Conservation (phyloP, 2,113 vertebrate species). For the Paratilapia polleni region DNA sequence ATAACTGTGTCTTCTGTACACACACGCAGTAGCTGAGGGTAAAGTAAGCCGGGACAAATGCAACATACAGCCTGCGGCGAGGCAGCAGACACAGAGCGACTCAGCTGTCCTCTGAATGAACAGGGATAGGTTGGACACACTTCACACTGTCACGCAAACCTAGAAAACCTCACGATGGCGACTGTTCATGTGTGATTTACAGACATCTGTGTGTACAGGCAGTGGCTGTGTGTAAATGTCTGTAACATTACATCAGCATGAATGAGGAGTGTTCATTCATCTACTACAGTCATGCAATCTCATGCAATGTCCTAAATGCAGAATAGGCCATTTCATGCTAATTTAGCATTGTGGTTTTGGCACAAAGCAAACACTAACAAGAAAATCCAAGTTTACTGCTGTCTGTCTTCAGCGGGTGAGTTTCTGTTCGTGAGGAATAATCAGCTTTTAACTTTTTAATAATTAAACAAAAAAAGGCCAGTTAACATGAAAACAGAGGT, state of each 20-base stretch:
- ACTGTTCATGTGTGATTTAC: neutral
- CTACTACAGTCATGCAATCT: neutral
- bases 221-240: neutral
- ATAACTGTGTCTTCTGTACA: neutral
- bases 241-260: neutral
- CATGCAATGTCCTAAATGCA: neutral
- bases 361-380: neutral
- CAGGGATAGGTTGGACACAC: neutral
- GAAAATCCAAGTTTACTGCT: neutral
- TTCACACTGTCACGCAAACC: slow-evolving; percentile 15
- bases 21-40: neutral
- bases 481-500: neutral
- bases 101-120: neutral
- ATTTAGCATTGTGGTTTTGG: neutral
- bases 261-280: neutral
- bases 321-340: neutral
- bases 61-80: neutral
- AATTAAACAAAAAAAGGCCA: too few species aligned
- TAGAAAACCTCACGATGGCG: neutral
- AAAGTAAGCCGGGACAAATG: neutral
- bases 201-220: neutral
- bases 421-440: neutral
- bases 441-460: neutral
- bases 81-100: neutral
- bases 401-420: neutral